Conservation (phyloP, 2,888 invertebrate species). For the Argynnis bischoffii region DNA sequence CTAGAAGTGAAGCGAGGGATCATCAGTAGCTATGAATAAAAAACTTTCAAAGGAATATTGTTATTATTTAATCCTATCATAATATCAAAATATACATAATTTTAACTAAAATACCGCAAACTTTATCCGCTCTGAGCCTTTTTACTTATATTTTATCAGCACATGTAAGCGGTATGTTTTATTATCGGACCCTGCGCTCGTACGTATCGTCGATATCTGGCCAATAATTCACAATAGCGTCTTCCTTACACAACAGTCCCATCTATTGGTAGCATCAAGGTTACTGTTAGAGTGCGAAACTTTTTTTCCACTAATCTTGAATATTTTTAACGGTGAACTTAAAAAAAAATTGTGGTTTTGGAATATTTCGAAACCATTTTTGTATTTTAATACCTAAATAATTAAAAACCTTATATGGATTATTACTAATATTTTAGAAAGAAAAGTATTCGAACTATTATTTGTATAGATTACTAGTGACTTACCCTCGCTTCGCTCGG, state of each 20-base stretch:
- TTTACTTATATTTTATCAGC: slow-evolving; percentile 34
- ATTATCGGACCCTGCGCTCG: slow-evolving; percentile 47
- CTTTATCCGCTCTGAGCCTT: slow-evolving; percentile 1
- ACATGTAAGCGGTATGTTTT: slow-evolving; percentile 41
- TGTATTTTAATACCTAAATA: too few relatives aligned
- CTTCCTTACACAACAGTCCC: slow-evolving; percentile 66
- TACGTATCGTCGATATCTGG: slow-evolving; percentile 53
- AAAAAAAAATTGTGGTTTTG: too few relatives aligned
- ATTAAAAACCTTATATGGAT: too few relatives aligned
- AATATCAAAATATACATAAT: too few relatives aligned
- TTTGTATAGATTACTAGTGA: too few relatives aligned
- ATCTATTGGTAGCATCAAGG: slow-evolving; percentile 47
- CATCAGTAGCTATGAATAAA: too few relatives aligned
- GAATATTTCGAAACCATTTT: not conserved
- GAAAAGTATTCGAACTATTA: too few relatives aligned
- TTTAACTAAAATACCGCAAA: not conserved
- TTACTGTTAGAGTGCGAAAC: slow-evolving; percentile 5
- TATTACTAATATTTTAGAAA: too few relatives aligned
- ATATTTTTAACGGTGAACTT: not conserved
- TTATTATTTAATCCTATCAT: too few relatives aligned
- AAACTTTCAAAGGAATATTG: too few relatives aligned
- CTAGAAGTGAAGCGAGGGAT: too few relatives aligned
- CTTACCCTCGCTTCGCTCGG: too few relatives aligned
- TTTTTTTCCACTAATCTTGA: not conserved
- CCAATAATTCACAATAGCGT: slow-evolving; percentile 66